Evolutionary conservation across 2,797 vertebrate species (phyloP), one percentile per base, ranked within the genome.

Genomic region (Phylloscopus collybita): DNA sequence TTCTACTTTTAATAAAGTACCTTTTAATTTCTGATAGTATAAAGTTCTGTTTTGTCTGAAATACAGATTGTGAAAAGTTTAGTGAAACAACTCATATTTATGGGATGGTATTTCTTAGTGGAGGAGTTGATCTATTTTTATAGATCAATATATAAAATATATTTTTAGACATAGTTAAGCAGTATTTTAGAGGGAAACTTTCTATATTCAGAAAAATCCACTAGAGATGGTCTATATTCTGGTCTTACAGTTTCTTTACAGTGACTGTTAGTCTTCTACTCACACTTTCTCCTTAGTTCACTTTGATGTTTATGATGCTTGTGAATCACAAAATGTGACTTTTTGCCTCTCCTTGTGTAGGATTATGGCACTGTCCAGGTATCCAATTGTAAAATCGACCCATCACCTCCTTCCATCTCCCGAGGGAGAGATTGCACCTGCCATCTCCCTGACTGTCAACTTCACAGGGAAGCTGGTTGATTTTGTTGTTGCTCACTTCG

Each of bases 401-500:
- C 98, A 98, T 81, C 97, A 98, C 88, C 98, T 98, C 50, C 97
- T 98, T 56, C 98, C 98, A 0, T 98, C 98, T 21, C 98, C 97
- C 88, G 97, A 97, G 86, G 98, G 98, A 95, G 98, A 98, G 92
- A 97, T 98, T 64, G 98, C 98, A 64, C 97, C 97, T 49, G 98
- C 98, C 91, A 98, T 98, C 65, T 91, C 97, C 5, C 85, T 98
- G 97, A 98, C 97, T 1, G 93, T 98, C 44, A 97, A 96, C 90
- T 69, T 98, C 94, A 97, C 97, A 1, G 90, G 86, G 81, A 95
- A 88, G 26, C 70, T 96, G 72, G 74, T 98, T 81, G 97, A 98
- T 95, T 98, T 98, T 60, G 97, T 98, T 34, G 98, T 98, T 1
- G 97, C 98, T 57, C 97, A 98, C 89, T 98, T 98, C 8, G 98